Evolutionary conservation across 2,797 vertebrate species (phyloP), one percentile per base, ranked within the genome.

Genomic region (Chaenodraco wilsoni): DNA sequence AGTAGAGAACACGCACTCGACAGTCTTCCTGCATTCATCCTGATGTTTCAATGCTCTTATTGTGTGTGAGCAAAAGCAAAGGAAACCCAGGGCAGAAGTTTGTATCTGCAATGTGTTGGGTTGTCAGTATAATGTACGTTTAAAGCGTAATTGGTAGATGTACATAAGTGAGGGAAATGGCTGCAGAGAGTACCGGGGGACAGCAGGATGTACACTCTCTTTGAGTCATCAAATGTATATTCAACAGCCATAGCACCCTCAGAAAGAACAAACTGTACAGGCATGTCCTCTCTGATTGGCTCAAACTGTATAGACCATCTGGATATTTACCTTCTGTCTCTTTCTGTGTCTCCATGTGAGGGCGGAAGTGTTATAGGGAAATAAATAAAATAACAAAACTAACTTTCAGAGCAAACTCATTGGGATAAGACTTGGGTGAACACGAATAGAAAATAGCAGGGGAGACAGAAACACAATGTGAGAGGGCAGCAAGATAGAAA

Each of bases 91-190:
- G 2, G 65, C 40, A 58, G 10, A 43, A 14, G 15, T 43, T 62
- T 13, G 16, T 68, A 54, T 59, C 21, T 31, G 21, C 23, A 52
- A 58, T 66, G 14, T 56, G 46, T 65, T 16, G 15, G 65, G 54
- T 65, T 80, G 50, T 54, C 41, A 55, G 54, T 11, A 69, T 54
- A 66, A 49, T 62, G 74, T 69, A 31, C 49, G 56, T 67, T 52
- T 37, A 14, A 57, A 62, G 64, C 1, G 10, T 44, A 8, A 44
- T 66, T 57, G 80, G 74, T 37, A 81, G 55, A 82, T 79, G 72
- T 52, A 83, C 71, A 82, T 82, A 81, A 82, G 21, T 50, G 19
- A 31, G 15, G 44, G 52, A 14, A 51, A 74, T 74, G 74, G 65
- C 27, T 66, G 60, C 67, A 78, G 54, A 78, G 63, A 65, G 60